Percentiles rank a stretch among this genome's conserved stretches.
Evolutionary conservation across 2,888 invertebrate genomes (phyloP).

Genomic region (Theretra japonica): DNA sequence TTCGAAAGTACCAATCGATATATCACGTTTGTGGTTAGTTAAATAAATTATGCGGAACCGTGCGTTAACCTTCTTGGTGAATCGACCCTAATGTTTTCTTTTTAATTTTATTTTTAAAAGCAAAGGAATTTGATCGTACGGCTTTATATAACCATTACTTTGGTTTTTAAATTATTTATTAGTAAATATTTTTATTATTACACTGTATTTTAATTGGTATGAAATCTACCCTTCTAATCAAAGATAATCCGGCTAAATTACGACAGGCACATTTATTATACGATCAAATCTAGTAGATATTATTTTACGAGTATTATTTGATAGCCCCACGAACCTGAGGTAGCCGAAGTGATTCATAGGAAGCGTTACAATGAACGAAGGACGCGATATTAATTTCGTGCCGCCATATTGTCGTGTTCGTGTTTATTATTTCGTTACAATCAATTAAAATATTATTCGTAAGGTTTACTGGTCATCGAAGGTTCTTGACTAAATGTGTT

Average conservation of each 20-base stretch:
- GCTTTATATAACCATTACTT: neutral
- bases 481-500: constrained; percentile 2
- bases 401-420: constrained; percentile 34
- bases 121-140: neutral
- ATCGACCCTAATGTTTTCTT: neutral
- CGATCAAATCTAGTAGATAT: neutral
- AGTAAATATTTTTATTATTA: no score
- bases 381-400: constrained; percentile 37
- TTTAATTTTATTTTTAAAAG: neutral
- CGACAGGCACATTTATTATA: neutral
- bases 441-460: constrained; percentile 35
- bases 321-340: constrained; percentile 70
- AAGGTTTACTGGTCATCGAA: constrained; percentile 4
- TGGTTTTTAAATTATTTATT: no score
- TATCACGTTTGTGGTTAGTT: constrained; percentile 13
- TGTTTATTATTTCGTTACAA: constrained; percentile 42
- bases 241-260: neutral
- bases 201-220: no score
- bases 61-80: constrained; percentile 6
- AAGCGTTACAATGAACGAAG: constrained; percentile 46
- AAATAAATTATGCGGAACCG: constrained; percentile 6
- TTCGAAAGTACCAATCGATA: constrained; percentile 8
- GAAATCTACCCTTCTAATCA: no score
- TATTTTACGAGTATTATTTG: constrained; percentile 43
- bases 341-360: constrained; percentile 66